phyloP scores from a whole-genome alignment of 2,888 invertebrate genomes.

The Scaptomyza flava region DNA sequence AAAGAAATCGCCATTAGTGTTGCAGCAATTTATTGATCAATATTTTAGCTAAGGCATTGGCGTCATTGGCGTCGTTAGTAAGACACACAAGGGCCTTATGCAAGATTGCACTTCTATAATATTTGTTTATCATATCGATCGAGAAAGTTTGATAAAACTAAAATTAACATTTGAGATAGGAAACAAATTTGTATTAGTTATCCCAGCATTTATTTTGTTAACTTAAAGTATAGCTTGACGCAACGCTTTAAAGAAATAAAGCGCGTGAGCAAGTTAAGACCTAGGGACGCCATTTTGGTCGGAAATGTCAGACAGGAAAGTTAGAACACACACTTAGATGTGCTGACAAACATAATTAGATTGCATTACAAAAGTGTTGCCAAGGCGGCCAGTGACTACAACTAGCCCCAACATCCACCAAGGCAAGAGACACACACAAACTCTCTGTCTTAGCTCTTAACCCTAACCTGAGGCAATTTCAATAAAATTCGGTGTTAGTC shows the following conservation, averaged over 20 bases:
- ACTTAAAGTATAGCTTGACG: neutral
- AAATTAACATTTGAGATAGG: too few relatives aligned
- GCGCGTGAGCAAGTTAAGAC: slow-evolving; percentile 17
- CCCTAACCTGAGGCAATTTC: slow-evolving; percentile 64
- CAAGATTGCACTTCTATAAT: neutral
- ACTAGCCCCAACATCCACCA: neutral
- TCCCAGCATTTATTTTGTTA: neutral
- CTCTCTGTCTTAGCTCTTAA: slow-evolving; percentile 30
- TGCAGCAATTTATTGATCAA: slow-evolving; percentile 73
- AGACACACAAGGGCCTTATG: neutral
- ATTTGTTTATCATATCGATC: neutral
- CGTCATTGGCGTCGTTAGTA: slow-evolving; percentile 36
- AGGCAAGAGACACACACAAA: neutral
- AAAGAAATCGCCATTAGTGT: too few relatives aligned
- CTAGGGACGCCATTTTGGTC: slow-evolving; percentile 56
- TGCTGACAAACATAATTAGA: slow-evolving; percentile 69
- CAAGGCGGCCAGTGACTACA: slow-evolving; percentile 40
- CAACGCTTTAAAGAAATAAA: neutral
- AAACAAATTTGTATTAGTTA: too few relatives aligned
- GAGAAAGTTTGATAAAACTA: too few relatives aligned
- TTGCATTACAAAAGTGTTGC: slow-evolving; percentile 78
- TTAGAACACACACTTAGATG: slow-evolving; percentile 22
- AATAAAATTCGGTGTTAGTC: slow-evolving; percentile 67
- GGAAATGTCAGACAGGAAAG: slow-evolving; percentile 31
- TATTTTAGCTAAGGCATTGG: slow-evolving; percentile 56